Evolutionary conservation across 1,140 invertebrate species (phyloP).

Genomic region (Laupala kohalensis): DNA sequence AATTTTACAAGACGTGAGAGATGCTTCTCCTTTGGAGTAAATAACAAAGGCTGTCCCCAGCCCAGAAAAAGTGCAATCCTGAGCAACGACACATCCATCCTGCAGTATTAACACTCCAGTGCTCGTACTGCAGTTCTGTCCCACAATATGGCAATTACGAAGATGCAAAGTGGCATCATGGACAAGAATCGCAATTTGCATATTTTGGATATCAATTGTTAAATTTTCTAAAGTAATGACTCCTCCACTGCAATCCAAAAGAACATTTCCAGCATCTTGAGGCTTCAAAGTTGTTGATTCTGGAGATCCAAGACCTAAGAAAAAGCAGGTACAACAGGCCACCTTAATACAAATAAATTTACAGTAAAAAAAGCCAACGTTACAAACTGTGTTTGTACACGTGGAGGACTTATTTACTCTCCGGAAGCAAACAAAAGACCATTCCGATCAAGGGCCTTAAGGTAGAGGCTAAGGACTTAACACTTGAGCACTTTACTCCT

Average conservation of each 20-base stretch:
- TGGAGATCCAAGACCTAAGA: background rate
- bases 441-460: no score
- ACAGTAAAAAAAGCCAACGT: background rate
- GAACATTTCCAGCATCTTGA: background rate
- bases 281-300: background rate
- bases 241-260: background rate
- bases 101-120: background rate
- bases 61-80: background rate
- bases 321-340: background rate
- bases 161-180: background rate
- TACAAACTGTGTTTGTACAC: no score
- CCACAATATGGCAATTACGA: background rate
- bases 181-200: background rate
- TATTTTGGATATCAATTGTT: background rate
- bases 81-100: background rate
- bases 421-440: no score
- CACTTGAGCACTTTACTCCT: no score
- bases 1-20: background rate
- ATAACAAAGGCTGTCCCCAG: background rate
- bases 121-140: background rate
- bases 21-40: background rate
- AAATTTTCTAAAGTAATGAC: background rate
- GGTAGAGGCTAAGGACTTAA: no score
- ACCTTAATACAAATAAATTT: background rate
- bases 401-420: no score